A percentile compares a stretch with the other conserved stretches of the same genome.
phyloP scores from a whole-genome alignment of 30 jellyfish, hydroid and myxozoan genomes.

The Catostylus mosaicus region DNA sequence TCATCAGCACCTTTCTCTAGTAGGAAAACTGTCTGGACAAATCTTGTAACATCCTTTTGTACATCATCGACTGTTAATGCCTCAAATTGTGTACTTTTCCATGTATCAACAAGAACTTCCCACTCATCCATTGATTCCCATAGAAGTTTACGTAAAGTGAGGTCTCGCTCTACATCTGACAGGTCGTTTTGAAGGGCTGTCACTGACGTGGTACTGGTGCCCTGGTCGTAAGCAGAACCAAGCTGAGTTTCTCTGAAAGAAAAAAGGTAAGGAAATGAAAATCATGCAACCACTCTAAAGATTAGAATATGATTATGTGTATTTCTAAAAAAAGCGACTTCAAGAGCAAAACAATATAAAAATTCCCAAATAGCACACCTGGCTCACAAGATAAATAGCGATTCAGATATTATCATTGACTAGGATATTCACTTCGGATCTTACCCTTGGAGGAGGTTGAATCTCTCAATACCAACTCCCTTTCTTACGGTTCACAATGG shows the following conservation, averaged over 20 bases:
- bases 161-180: conserved; percentile 71
- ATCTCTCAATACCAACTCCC: too few relatives aligned
- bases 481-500: too few relatives aligned
- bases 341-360: too few relatives aligned
- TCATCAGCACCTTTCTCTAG: conserved; percentile 85
- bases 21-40: conserved; percentile 81
- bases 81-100: conserved; percentile 72
- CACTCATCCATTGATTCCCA: conserved; percentile 90
- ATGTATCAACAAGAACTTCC: conserved; percentile 57
- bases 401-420: too few relatives aligned
- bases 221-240: not conserved
- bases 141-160: conserved; percentile 66
- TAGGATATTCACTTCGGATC: too few relatives aligned
- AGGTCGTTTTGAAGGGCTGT: conserved; percentile 64
- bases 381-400: too few relatives aligned
- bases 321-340: too few relatives aligned
- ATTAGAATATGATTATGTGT: too few relatives aligned
- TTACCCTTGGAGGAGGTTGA: too few relatives aligned
- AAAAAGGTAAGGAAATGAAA: too few relatives aligned
- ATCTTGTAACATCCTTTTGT: conserved; percentile 72
- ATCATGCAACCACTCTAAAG: too few relatives aligned
- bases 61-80: conserved; percentile 62
- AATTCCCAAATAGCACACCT: too few relatives aligned
- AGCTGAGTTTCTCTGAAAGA: not conserved
- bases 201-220: conserved; percentile 14